Evolutionary conservation across 2,888 invertebrate genomes (phyloP).

Genomic region (Allacma fusca): DNA sequence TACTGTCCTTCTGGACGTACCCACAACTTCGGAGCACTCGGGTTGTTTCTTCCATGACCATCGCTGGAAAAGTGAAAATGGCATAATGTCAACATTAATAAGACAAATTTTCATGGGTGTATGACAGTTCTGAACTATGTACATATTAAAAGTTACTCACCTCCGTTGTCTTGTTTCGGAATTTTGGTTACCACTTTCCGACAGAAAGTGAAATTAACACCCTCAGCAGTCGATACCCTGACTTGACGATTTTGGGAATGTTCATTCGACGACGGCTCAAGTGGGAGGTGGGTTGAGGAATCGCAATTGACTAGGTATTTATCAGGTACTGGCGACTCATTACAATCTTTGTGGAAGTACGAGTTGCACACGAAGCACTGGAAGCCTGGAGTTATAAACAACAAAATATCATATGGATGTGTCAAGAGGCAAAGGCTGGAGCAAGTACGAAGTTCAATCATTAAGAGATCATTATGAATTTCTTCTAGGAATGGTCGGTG

Average conservation of each 20-base stretch:
- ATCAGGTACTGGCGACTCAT: constrained; percentile 36
- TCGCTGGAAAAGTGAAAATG: not conserved
- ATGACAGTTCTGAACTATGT: no score
- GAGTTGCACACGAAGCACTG: constrained; percentile 56
- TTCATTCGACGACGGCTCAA: not conserved
- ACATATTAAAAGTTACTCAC: constrained; percentile 17
- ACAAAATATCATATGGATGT: no score
- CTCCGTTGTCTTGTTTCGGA: constrained; percentile 46
- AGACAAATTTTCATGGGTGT: no score
- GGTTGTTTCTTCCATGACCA: not conserved
- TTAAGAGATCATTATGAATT: not conserved
- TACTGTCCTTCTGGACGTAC: constrained; percentile 33
- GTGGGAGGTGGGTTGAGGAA: constrained; percentile 26
- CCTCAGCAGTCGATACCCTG: constrained; percentile 13
- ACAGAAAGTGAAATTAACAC: constrained; percentile 38
- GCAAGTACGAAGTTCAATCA: no score
- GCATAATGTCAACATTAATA: no score
- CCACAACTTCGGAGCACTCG: constrained; percentile 52
- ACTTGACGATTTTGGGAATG: not conserved
- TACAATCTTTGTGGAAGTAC: constrained; percentile 46
- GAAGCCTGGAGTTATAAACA: constrained; percentile 37
- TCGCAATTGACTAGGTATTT: constrained; percentile 51
- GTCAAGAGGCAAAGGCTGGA: no score
- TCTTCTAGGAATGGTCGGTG: no score
- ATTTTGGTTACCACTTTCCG: constrained; percentile 38